Percentiles rank a stretch among this genome's conserved stretches.
Conservation (phyloP, 37 sponge, comb jelly and placozoan species). For the Cliona cf. orientalis region DNA sequence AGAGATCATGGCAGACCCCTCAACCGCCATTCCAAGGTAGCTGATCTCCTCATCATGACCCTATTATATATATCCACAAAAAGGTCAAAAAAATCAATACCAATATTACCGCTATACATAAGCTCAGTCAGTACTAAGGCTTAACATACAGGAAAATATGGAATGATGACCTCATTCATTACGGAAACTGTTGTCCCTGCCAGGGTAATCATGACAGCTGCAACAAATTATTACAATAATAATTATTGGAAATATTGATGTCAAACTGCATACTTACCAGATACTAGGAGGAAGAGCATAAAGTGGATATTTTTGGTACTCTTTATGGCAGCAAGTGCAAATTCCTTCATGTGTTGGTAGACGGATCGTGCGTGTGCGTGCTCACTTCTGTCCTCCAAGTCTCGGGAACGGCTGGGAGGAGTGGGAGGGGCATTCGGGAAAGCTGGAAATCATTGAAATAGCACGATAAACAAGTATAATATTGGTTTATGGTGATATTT, state of each 20-base stretch:
- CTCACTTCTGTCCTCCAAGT: neutral
- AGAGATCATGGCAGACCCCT: neutral
- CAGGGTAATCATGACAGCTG: neutral
- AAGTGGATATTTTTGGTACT: no score
- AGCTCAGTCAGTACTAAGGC: neutral
- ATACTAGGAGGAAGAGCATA: neutral
- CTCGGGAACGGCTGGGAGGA: slow-evolving; percentile 13
- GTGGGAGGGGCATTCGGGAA: slow-evolving; percentile 7
- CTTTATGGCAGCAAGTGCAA: no score
- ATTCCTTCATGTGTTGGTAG: no score
- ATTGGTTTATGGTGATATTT: no score
- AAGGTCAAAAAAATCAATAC: no score
- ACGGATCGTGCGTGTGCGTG: no score
- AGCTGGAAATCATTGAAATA: neutral
- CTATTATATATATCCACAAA: neutral
- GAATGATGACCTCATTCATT: neutral
- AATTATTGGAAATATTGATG: no score
- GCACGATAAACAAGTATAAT: neutral
- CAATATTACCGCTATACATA: no score
- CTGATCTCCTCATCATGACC: neutral
- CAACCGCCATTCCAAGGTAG: slow-evolving; percentile 3
- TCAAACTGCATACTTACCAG: no score
- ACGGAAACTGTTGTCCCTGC: neutral
- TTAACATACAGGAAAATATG: neutral
- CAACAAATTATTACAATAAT: no score